These are phyloP conservation scores for Protula sp. DNA, from an alignment of 2,888 invertebrate genomes.

Conservation along the genomic window DNA sequence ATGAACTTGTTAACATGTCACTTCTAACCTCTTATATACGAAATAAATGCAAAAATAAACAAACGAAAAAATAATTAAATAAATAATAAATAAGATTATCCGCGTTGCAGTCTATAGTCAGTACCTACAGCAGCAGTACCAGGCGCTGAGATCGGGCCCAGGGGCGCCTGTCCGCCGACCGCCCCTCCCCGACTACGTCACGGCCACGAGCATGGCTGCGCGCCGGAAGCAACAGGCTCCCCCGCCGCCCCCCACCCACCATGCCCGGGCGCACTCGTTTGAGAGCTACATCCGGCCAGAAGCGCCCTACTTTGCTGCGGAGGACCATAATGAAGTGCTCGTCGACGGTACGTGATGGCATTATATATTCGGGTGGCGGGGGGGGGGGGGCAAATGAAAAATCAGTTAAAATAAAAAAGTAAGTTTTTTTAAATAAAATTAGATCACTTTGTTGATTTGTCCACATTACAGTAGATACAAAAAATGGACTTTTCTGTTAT, in stretches of 20 bases:
- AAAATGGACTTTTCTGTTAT: no score
- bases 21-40: no score
- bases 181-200: not conserved
- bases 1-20: no score
- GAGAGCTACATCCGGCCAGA: not conserved
- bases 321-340: not conserved
- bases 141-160: not conserved
- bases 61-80: not conserved
- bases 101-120: constrained; percentile 5
- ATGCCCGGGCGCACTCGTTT: not conserved
- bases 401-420: no score
- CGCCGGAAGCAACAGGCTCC: not conserved
- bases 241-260: not conserved
- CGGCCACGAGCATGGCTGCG: not conserved
- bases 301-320: not conserved
- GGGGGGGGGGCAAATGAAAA: no score
- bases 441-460: not conserved
- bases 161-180: not conserved
- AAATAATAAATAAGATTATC: not conserved
- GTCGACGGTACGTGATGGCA: not conserved
- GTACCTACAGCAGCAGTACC: constrained; percentile 14
- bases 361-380: no score
- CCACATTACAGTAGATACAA: not conserved
- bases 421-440: no score
- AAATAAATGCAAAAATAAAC: not conserved